These are phyloP conservation scores for Hydrophis major DNA, from an alignment of 2,797 vertebrate genomes.

Conservation along the genomic window DNA sequence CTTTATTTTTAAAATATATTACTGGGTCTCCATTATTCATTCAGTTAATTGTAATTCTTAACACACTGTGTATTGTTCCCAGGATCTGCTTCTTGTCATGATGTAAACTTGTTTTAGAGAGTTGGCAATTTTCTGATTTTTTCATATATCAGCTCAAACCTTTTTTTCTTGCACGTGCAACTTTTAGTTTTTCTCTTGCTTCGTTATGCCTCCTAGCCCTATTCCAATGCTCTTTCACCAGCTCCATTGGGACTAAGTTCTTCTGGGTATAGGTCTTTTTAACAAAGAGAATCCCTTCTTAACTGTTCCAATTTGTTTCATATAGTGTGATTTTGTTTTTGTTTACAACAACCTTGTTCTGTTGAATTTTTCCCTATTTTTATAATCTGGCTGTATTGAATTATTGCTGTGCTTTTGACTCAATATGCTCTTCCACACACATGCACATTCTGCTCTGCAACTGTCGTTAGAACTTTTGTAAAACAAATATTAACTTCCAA, in stretches of 20 bases:
- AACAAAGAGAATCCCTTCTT: not conserved
- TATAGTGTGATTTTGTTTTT: not conserved
- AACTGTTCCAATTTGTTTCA: not conserved
- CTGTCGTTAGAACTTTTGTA: not conserved
- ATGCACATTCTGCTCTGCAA: not conserved
- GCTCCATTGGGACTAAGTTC: not conserved
- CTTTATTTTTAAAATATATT: too few relatives aligned
- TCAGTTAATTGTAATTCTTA: not conserved
- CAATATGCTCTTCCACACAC: not conserved
- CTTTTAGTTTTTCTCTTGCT: not conserved
- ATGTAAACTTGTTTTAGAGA: not conserved
- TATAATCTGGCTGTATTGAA: not conserved
- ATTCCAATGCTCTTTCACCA: not conserved
- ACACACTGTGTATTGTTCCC: not conserved
- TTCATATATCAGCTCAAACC: not conserved
- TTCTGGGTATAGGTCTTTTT: not conserved
- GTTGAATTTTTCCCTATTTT: not conserved
- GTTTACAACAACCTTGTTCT: not conserved
- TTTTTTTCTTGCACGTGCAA: not conserved
- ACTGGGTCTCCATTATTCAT: too few relatives aligned
- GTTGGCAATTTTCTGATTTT: not conserved
- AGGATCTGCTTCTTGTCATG: not conserved
- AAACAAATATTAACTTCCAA: not conserved
- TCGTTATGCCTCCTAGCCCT: not conserved
- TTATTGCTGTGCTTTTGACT: not conserved